Base-by-base conservation (phyloP, 1,140 invertebrate species). In the Lasaia peninsularis region DNA sequence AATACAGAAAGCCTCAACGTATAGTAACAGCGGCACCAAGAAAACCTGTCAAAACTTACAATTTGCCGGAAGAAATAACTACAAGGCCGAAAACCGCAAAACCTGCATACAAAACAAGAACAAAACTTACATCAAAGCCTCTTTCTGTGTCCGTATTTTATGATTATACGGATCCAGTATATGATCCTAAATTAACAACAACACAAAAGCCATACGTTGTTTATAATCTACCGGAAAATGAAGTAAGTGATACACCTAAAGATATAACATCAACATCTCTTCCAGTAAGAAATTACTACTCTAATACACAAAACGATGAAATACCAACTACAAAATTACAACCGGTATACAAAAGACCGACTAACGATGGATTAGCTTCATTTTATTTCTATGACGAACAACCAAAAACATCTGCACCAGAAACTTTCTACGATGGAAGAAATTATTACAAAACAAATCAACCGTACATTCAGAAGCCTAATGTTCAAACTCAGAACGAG, bases 311-410 rank as follows among this genome's bases (percentile, higher is more conserved):
- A 68, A 92, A 91, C 44, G 88, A 91, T 34, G 74, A 69, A 64
- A 87, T 90, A 18, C 85, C 91, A 7, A 84, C 92, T 5, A 91
- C 90, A 9, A 88, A 90, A 75, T 55, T 87, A 57, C 90, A 89
- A 65, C 85, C 86, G 0, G 80, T 89, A 8, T 88, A 81, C 56
- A 86, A 81, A 20, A 88, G 80, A 66, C 84, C 84, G 28, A 89
- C 81, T 44, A 83, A 89, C 28, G 85, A 90, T 60, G 80, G 80
- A 31, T 78, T 91, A 14, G 80, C 89, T 31, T 90, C 91, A 14
- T 91, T 91, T 67, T 92, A 92, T 64, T 92, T 90, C 73, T 92
- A 91, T 60, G 91, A 92, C 57, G 91, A 92, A 64, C 88, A 89
- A 59, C 90, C 77, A 52, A 91, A 75, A 72, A 84, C 62, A 32